phyloP scores from a whole-genome alignment of 2,797 vertebrate genomes.

The Sparidentex hasta region DNA sequence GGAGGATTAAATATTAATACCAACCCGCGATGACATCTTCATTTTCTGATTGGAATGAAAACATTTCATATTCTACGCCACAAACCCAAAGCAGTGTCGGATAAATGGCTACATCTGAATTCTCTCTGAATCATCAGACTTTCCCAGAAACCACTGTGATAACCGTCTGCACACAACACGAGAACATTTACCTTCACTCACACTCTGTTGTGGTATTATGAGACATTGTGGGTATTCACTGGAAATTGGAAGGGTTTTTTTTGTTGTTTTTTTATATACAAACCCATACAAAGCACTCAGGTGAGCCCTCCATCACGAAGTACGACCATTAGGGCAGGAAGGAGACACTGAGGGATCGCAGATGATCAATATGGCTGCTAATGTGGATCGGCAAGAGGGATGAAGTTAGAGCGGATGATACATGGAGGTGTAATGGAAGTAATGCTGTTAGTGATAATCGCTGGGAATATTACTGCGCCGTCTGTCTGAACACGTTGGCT shows the following conservation, averaged over 20 bases:
- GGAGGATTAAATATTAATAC: conserved; percentile 14
- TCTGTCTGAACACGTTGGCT: conserved; percentile 16
- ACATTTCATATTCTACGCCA: neutral
- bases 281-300: conserved; percentile 26
- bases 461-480: conserved; percentile 27
- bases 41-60: conserved; percentile 23
- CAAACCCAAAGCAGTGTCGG: neutral
- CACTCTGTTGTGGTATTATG: conserved; percentile 30
- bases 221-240: conserved; percentile 34
- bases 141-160: neutral
- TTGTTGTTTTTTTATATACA: neutral
- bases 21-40: conserved; percentile 12
- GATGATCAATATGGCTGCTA: conserved; percentile 43
- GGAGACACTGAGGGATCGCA: conserved; percentile 16
- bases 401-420: conserved; percentile 1
- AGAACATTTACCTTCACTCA: conserved; percentile 13
- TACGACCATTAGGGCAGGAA: conserved; percentile 36
- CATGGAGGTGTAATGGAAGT: conserved; percentile 37
- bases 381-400: conserved; percentile 3
- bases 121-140: neutral
- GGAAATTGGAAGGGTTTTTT: conserved; percentile 16
- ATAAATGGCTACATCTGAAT: conserved; percentile 19
- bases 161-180: conserved; percentile 1
- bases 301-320: conserved; percentile 29
- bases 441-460: conserved; percentile 24